Percentiles rank a stretch among this genome's conserved stretches.
phyloP scores from a whole-genome alignment of 53 echinoderm and acorn worm genomes.

The Temnopleurus reevesii region DNA sequence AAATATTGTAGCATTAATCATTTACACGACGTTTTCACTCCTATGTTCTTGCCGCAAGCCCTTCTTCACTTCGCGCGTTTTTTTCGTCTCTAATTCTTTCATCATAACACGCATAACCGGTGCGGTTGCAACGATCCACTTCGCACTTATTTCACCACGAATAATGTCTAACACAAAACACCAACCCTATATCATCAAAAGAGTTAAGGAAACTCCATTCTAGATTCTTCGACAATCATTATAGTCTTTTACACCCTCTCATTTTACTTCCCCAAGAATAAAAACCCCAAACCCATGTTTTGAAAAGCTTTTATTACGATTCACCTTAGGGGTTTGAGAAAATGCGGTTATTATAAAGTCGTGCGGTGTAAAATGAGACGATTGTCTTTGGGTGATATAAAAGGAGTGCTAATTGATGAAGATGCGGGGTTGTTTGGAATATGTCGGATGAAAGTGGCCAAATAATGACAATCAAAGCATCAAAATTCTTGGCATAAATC shows the following conservation, averaged over 20 bases:
- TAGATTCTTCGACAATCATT: not conserved
- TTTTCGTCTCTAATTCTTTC: not conserved
- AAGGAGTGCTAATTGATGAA: conserved; percentile 27
- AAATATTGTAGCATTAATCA: conserved; percentile 61
- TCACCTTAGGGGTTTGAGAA: conserved; percentile 35
- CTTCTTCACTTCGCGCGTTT: not conserved
- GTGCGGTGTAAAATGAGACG: conserved; percentile 39
- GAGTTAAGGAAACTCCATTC: not conserved
- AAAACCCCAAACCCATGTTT: conserved; percentile 13
- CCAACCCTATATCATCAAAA: not conserved
- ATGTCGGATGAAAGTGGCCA: not conserved
- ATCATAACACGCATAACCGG: too few relatives aligned
- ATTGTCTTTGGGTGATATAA: not conserved
- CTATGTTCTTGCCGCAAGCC: conserved; percentile 34
- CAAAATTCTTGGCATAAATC: not conserved
- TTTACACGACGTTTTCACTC: conserved; percentile 48
- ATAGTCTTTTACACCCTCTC: not conserved
- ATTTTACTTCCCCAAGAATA: not conserved
- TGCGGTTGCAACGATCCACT: too few relatives aligned
- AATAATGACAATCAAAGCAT: conserved; percentile 8
- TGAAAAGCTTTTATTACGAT: conserved; percentile 50
- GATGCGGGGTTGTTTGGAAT: not conserved
- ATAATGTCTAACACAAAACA: not conserved
- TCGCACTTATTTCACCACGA: not conserved
- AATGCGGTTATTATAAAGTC: conserved; percentile 17